Conservation (phyloP, 1,140 invertebrate species). For the Drosophila melanica region DNA sequence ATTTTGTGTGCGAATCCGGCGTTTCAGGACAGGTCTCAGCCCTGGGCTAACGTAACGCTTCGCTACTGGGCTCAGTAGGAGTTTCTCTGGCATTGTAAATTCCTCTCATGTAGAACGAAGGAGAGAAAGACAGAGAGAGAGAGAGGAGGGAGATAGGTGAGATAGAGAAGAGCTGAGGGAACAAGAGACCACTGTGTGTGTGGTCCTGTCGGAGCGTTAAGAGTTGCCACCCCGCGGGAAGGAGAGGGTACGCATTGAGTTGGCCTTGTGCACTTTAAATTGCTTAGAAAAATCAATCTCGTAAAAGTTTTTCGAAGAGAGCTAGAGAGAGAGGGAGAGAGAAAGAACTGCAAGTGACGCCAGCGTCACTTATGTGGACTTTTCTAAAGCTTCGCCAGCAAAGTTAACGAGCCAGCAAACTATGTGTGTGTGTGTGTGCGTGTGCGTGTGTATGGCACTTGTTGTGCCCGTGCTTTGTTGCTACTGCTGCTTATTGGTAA, state of each 20-base stretch:
- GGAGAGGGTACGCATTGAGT: not conserved
- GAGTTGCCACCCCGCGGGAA: not conserved
- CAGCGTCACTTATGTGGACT: slow-evolving; percentile 63
- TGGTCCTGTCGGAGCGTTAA: slow-evolving; percentile 14
- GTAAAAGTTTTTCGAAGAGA: slow-evolving; percentile 69
- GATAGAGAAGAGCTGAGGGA: slow-evolving; percentile 8
- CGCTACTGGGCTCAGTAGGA: not conserved
- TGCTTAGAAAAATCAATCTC: slow-evolving; percentile 81
- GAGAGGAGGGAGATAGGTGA: not conserved
- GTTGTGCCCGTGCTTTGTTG: slow-evolving; percentile 24
- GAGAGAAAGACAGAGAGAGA: not conserved
- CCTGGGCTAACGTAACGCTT: slow-evolving; percentile 3
- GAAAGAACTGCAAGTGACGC: slow-evolving; percentile 32
- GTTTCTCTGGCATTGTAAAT: slow-evolving; percentile 20
- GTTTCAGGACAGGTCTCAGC: not conserved
- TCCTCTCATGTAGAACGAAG: not conserved
- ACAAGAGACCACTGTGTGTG: slow-evolving; percentile 10
- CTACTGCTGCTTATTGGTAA: slow-evolving; percentile 61
- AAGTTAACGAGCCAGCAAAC: slow-evolving; percentile 72
- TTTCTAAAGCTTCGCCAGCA: slow-evolving; percentile 52
- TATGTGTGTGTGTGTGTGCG: slow-evolving; percentile 27
- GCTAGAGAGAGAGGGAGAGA: not conserved
- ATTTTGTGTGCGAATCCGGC: not conserved
- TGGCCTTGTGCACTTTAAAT: slow-evolving; percentile 67
- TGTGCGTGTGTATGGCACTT: slow-evolving; percentile 20